phyloP scores from a whole-genome alignment of 1,140 invertebrate genomes.

The Lethocerus indicus region DNA sequence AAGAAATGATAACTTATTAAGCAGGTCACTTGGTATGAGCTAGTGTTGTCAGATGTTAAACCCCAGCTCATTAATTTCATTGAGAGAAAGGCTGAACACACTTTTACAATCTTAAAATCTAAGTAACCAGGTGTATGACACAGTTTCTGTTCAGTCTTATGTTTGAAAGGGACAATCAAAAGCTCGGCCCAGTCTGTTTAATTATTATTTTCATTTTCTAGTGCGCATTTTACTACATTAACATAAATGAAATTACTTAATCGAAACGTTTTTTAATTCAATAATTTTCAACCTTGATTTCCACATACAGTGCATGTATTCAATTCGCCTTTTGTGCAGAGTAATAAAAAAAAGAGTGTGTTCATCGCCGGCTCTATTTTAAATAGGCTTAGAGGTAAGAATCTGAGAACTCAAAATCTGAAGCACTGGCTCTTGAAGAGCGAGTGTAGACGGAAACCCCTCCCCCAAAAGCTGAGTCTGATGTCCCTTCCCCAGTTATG shows the following conservation, averaged over 20 bases:
- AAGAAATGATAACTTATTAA: no score
- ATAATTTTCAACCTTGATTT: not conserved
- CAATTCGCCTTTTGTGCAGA: not conserved
- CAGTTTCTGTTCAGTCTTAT: no score
- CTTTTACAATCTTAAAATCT: no score
- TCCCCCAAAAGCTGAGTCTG: conserved; percentile 51
- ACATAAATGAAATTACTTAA: not conserved
- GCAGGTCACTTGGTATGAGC: no score
- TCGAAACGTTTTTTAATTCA: not conserved
- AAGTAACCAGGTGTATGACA: no score
- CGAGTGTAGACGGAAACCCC: no score
- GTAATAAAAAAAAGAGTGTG: not conserved
- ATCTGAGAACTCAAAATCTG: conserved; percentile 73
- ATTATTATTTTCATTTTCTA: not conserved
- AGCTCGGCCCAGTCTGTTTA: no score
- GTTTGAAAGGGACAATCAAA: no score
- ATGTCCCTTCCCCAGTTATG: conserved; percentile 56
- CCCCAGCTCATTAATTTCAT: no score
- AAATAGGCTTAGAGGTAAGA: conserved; percentile 50
- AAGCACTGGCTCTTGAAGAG: conserved; percentile 57
- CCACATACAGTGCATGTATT: not conserved
- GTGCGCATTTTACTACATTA: not conserved
- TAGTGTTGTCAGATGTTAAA: no score
- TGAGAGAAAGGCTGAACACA: no score
- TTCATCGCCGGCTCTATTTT: not conserved